Base-by-base conservation (phyloP, 2,888 invertebrate genomes). In the Peribatodes rhomboidaria region DNA sequence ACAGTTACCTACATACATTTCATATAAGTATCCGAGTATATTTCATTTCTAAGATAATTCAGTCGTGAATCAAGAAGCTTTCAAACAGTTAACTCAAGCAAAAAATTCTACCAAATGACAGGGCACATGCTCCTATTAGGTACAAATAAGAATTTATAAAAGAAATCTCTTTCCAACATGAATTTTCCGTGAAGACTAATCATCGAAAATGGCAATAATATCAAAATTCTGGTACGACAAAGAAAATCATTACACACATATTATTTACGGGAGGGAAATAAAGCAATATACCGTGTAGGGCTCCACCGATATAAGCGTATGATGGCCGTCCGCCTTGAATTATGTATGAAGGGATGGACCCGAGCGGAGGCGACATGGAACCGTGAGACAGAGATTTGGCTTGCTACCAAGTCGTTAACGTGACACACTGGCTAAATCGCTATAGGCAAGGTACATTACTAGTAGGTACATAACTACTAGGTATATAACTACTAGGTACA, bases 251-350 rank as follows among this genome's bases (percentile, higher is more conserved):
- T 74, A 74, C 75, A 72, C 74, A 80, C 73, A 69, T 78, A 80
- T 77, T 78, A 80, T 77, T 77, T 77, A 74, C 71, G 72, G 61
- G 52, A 67, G 68, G 69, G 70, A 78, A 73, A 74, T 80, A 79
- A 71, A 74, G 73, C 72, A 73, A 79, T 78, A 80, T 75, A 70
- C 71, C 65, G 68, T 70, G 67, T 74, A 69, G 75, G 75, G 67
- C 62, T 72, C 61, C 70, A 68, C 76, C 77, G 81, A 77, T 83
- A 79, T 77, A 79, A 72, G 74, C 76, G 79, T 77, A 79, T 83
- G 84, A 84, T 84, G 84, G 76, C 80, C 77, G 79, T 63, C 69
- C 69, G 62, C 62, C 68, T 77, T 86, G 85, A 86, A 86, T 86
- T 71, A 86, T 86, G 79, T 77, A 86, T 86, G 82, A 84, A 77